Evolutionary conservation across 2,797 vertebrate species (phyloP).

Genomic region (Manis javanica): DNA sequence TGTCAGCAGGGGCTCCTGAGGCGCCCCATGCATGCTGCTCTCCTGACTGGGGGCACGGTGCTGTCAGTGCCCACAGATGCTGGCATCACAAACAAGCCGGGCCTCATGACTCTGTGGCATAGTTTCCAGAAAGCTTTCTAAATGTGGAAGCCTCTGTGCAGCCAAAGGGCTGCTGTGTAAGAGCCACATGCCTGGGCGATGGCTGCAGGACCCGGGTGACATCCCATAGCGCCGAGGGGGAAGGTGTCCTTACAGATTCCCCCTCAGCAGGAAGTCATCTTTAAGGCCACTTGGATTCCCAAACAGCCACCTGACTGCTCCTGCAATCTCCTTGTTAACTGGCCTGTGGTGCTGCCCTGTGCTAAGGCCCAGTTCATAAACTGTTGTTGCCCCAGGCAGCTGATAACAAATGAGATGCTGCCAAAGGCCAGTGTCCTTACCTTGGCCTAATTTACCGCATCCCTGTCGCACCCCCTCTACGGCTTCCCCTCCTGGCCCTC

Average conservation of each 20-base stretch:
- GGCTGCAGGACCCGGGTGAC: slow-evolving; percentile 21
- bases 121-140: not conserved
- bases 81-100: not conserved
- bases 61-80: not conserved
- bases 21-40: not conserved
- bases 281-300: not conserved
- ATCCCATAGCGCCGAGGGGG: not conserved
- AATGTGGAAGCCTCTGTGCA: slow-evolving; percentile 19
- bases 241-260: not conserved
- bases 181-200: not conserved
- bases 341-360: not conserved
- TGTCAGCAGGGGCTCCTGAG: not conserved
- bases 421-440: too few relatives aligned
- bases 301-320: not conserved
- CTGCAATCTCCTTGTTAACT: not conserved
- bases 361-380: too few relatives aligned
- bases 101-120: not conserved
- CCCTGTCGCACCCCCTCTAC: too few relatives aligned
- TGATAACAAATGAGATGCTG: too few relatives aligned
- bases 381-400: too few relatives aligned
- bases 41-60: not conserved
- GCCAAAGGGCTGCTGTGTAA: slow-evolving; percentile 41
- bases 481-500: too few relatives aligned
- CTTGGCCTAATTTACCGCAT: too few relatives aligned
- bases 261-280: not conserved